These are phyloP conservation scores for Hippoglossus hippoglossus DNA, from an alignment of 2,797 vertebrate species.

Conservation along the genomic window DNA sequence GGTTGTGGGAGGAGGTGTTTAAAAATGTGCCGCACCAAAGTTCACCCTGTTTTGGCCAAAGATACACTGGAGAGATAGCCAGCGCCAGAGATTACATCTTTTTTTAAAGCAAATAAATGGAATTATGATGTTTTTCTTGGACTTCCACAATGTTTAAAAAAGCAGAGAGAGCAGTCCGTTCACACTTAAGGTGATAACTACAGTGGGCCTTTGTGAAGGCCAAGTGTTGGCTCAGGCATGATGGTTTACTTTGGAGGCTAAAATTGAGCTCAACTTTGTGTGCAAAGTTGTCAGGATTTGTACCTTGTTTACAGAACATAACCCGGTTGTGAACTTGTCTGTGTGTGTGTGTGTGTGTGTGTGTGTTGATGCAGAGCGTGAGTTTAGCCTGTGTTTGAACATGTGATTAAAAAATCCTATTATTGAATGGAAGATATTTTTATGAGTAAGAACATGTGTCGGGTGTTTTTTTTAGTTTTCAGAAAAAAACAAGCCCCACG, in stretches of 20 bases:
- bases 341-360: constrained; percentile 14
- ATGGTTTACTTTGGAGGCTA: constrained; percentile 82
- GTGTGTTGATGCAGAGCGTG: not conserved
- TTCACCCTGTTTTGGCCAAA: constrained; percentile 65
- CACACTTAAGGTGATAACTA: constrained; percentile 86
- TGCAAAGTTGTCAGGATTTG: constrained; percentile 84
- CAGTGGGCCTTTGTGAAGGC: constrained; percentile 82
- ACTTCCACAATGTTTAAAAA: constrained; percentile 76
- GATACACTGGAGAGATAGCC: constrained; percentile 69
- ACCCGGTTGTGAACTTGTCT: constrained; percentile 65
- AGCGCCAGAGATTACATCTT: constrained; percentile 80
- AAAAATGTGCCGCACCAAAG: constrained; percentile 52
- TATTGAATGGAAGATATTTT: constrained; percentile 29
- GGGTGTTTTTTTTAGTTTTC: not conserved
- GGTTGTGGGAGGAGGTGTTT: constrained; percentile 9
- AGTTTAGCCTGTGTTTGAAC: not conserved
- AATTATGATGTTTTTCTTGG: constrained; percentile 84
- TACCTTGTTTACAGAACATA: constrained; percentile 76
- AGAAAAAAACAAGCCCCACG: constrained; percentile 5
- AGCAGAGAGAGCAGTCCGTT: constrained; percentile 77
- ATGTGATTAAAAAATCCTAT: constrained; percentile 30
- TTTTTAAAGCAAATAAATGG: constrained; percentile 79
- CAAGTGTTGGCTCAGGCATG: constrained; percentile 60
- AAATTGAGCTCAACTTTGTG: constrained; percentile 79
- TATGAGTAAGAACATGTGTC: constrained; percentile 1